Conservation (phyloP, 1,140 invertebrate species). For the Anastrepha obliqua region DNA sequence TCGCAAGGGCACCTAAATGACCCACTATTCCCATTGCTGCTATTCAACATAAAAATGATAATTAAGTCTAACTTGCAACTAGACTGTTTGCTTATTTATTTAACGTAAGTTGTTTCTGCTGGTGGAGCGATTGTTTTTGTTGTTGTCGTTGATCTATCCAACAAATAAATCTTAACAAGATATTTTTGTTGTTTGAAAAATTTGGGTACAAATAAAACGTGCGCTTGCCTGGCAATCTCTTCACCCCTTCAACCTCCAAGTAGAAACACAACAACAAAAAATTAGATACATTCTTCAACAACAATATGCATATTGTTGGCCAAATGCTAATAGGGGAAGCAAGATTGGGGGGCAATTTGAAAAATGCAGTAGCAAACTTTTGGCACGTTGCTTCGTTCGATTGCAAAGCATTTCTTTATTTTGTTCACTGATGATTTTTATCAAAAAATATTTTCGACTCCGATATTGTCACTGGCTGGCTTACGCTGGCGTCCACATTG, state of each 20-base stretch:
- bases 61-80: constrained; percentile 68
- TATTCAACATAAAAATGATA: constrained; percentile 66
- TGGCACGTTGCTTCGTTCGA: constrained; percentile 66
- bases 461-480: constrained; percentile 56
- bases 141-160: constrained; percentile 59
- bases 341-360: constrained; percentile 62
- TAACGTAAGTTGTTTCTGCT: not conserved
- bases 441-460: constrained; percentile 62
- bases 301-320: not conserved
- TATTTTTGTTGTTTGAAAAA: constrained; percentile 65
- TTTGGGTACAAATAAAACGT: constrained; percentile 72
- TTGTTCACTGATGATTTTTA: constrained; percentile 64
- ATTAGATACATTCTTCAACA: constrained; percentile 10
- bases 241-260: not conserved
- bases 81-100: constrained; percentile 61
- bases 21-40: not conserved
- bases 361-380: constrained; percentile 73
- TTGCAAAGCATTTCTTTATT: constrained; percentile 59
- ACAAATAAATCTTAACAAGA: constrained; percentile 73
- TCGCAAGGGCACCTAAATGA: no score
- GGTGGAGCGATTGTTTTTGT: not conserved
- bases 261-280: not conserved
- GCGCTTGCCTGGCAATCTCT: constrained; percentile 58
- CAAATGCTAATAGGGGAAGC: not conserved
- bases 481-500: not conserved